Evolutionary conservation across 1,140 invertebrate species (phyloP).

Genomic region (Drosophila ohnishii): DNA sequence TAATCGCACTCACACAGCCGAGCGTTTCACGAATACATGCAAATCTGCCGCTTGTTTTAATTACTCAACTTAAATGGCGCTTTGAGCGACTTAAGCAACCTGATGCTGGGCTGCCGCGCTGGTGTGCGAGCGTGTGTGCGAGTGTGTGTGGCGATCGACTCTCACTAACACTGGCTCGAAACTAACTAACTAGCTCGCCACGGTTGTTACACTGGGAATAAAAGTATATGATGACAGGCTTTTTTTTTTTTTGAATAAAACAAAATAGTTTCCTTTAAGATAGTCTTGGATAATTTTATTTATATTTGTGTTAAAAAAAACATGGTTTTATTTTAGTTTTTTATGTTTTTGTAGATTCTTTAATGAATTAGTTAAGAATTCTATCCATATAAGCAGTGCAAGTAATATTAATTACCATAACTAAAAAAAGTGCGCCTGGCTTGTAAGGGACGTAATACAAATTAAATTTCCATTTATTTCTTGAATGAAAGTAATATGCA

Average conservation of each 20-base stretch:
- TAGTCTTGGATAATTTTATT: neutral
- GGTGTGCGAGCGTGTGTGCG: slow-evolving; percentile 39
- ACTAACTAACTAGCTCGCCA: slow-evolving; percentile 78
- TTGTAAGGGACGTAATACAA: too few species aligned
- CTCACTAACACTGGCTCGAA: slow-evolving; percentile 74
- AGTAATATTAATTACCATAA: too few species aligned
- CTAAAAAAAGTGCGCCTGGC: too few species aligned
- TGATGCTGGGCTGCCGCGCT: slow-evolving; percentile 46
- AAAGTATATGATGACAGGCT: neutral
- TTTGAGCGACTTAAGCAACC: slow-evolving; percentile 80
- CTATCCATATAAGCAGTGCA: too few species aligned
- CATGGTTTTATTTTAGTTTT: too few species aligned
- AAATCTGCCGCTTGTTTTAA: slow-evolving; percentile 71
- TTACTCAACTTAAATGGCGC: slow-evolving; percentile 80
- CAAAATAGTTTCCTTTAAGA: too few species aligned
- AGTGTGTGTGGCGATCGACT: slow-evolving; percentile 63
- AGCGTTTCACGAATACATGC: slow-evolving; percentile 44
- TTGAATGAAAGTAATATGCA: too few species aligned
- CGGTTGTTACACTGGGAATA: slow-evolving; percentile 25
- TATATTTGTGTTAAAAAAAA: too few species aligned
- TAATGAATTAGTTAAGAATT: too few species aligned
- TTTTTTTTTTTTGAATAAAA: too few species aligned
- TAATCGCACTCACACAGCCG: slow-evolving; percentile 59
- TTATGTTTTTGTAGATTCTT: too few species aligned
- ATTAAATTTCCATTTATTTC: too few species aligned